Conservation (phyloP, 2,888 invertebrate genomes). For the Mechanitis messenoides region DNA sequence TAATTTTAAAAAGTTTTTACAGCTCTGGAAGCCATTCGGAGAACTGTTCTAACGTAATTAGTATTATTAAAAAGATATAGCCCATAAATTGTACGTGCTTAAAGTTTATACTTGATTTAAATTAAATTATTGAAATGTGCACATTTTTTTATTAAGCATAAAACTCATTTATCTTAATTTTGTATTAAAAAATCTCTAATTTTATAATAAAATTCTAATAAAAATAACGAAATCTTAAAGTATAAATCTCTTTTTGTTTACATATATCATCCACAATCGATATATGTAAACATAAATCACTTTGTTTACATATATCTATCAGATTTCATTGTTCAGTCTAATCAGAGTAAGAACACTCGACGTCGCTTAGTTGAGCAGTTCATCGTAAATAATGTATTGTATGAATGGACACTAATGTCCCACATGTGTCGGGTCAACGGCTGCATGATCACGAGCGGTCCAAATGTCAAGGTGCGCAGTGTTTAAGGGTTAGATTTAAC, state of each 20-base stretch:
- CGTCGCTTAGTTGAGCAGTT: slow-evolving; percentile 57
- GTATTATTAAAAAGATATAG: neutral
- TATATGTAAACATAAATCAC: slow-evolving; percentile 14
- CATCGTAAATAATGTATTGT: slow-evolving; percentile 68
- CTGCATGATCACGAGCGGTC: slow-evolving; percentile 45
- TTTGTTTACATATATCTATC: slow-evolving; percentile 41
- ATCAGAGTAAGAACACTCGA: slow-evolving; percentile 53
- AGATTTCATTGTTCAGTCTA: slow-evolving; percentile 49
- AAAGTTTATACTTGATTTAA: too few species aligned
- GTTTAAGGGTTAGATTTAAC: slow-evolving; percentile 26
- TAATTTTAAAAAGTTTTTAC: slow-evolving; percentile 14
- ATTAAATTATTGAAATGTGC: too few species aligned
- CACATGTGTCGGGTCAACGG: slow-evolving; percentile 63
- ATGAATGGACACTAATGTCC: slow-evolving; percentile 55
- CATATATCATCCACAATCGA: slow-evolving; percentile 1
- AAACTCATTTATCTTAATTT: too few species aligned
- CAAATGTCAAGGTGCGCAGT: slow-evolving; percentile 59
- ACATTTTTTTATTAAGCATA: too few species aligned
- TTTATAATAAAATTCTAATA: too few species aligned
- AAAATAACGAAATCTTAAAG: neutral
- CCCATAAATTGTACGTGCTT: neutral
- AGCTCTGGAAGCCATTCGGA: neutral
- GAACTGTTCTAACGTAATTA: neutral
- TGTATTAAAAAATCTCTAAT: too few species aligned
- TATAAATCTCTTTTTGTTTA: slow-evolving; percentile 28